Base-by-base conservation (phyloP, 2,113 vertebrate species). In the Chionodraco myersi region DNA sequence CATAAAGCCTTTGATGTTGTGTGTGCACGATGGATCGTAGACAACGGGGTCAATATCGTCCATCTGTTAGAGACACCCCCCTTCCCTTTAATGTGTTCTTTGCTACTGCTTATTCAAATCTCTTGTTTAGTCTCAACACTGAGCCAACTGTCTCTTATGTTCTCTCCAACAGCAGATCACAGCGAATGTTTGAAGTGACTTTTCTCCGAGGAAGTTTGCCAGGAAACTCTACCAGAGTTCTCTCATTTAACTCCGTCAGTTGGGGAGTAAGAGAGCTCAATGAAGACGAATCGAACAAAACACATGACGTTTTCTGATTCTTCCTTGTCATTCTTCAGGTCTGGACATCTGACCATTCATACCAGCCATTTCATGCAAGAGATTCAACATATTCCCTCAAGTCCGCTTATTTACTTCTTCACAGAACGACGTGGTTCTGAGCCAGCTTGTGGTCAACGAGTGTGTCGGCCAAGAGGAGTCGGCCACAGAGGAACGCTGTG, bases 51-150 rank as follows among this genome's bases (percentile, higher is more conserved):
- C 73, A 47, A 78, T 15, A 34, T 63, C 54, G 48, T 77, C 77
- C 76, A 74, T 85, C 56, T 86, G 75, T 57, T 76, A 12, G 67
- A 79, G 77, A 41, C 80, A 81, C 56, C 18, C 63, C 56, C 58
- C 45, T 21, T 47, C 57, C 12, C 44, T 68, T 59, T 13, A 1
- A 67, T 69, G 64, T 48, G 23, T 63, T 73, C 58, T 12, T 3
- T 63, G 13, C 23, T 21, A 41, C 1, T 60, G 60, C 64, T 69
- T 49, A 82, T 75, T 41, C 10, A 82, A 66, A 49, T 8, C 58
- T 52, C 16, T 54, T 45, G 1, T 45, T 75, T 48, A 9, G 34
- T 69, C 64, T 11, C 58, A 68, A 26, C 62, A 34, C 58, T 5
- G 51, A 77, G 72, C 54, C 49, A 71, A 53, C 47, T 49, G 21